phyloP scores from a whole-genome alignment of 2,888 invertebrate genomes.

The Eurois occulta region DNA sequence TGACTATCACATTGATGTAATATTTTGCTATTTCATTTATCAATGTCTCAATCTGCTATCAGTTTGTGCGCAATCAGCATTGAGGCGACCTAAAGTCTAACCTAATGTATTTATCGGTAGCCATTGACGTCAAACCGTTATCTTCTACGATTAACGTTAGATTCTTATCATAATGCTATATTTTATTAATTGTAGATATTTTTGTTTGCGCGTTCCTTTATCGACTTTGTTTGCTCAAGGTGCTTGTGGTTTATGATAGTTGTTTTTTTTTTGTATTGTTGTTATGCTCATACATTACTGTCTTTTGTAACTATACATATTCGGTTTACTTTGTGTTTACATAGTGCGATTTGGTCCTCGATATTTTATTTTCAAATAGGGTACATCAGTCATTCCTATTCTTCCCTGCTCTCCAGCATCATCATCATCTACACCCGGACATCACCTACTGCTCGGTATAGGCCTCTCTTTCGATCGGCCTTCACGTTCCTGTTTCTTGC shows the following conservation, averaged over 20 bases:
- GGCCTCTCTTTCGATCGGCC: not conserved
- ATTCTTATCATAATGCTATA: conserved; percentile 55
- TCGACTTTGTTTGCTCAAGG: conserved; percentile 15
- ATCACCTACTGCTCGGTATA: not conserved
- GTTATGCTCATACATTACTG: not conserved
- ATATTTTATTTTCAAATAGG: not conserved
- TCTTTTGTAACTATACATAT: not conserved
- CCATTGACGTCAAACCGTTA: conserved; percentile 66
- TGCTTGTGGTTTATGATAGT: not conserved
- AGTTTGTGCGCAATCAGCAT: conserved; percentile 32
- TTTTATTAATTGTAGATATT: conserved; percentile 26
- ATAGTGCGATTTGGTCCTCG: not conserved
- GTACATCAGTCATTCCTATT: not conserved
- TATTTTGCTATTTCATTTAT: conserved; percentile 26
- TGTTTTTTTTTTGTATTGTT: conserved; percentile 6
- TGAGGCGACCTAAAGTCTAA: conserved; percentile 64
- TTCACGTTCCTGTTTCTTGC: not conserved
- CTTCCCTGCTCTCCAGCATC: not conserved
- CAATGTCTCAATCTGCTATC: conserved; percentile 39
- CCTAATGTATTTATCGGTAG: conserved; percentile 44
- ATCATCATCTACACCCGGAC: not conserved
- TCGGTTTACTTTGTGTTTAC: not conserved
- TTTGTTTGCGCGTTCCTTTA: conserved; percentile 18
- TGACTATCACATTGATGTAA: conserved; percentile 10
- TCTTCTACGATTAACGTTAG: conserved; percentile 52